phyloP scores from a whole-genome alignment of 2,888 invertebrate species.

The Drosophila robusta region DNA sequence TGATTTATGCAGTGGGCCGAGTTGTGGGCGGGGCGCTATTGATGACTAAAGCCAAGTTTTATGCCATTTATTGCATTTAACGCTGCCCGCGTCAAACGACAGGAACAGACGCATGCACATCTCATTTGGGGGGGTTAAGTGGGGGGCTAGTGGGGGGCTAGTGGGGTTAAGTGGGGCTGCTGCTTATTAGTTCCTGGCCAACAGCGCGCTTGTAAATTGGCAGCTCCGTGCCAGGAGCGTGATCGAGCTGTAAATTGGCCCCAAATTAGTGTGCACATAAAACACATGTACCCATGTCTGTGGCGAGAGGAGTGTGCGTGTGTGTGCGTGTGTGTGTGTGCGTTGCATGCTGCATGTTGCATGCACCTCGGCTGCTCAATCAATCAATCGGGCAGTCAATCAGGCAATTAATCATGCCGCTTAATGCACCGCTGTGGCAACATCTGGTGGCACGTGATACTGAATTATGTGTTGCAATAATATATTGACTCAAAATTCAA shows the following conservation, averaged over 20 bases:
- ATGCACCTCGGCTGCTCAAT: constrained; percentile 24
- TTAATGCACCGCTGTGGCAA: constrained; percentile 26
- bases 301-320: background rate
- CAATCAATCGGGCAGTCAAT: constrained; percentile 36
- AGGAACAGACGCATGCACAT: background rate
- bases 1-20: constrained; percentile 53
- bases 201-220: constrained; percentile 18
- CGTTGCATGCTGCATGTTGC: constrained; percentile 1
- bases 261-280: constrained; percentile 26
- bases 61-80: constrained; percentile 77
- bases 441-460: constrained; percentile 14
- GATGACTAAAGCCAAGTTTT: constrained; percentile 58
- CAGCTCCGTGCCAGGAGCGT: constrained; percentile 38
- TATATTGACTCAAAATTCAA: constrained; percentile 33
- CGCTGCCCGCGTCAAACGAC: constrained; percentile 11
- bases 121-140: too few species aligned
- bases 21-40: constrained; percentile 25
- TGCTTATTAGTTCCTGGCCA: constrained; percentile 9
- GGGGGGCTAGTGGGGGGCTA: background rate
- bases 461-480: constrained; percentile 35
- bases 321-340: background rate
- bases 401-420: constrained; percentile 51
- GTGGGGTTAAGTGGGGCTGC: too few species aligned
- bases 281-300: background rate
- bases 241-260: constrained; percentile 48